These are phyloP conservation scores for Actinemys pallida DNA, from an alignment of 2,113 vertebrate species.

Conservation along the genomic window DNA sequence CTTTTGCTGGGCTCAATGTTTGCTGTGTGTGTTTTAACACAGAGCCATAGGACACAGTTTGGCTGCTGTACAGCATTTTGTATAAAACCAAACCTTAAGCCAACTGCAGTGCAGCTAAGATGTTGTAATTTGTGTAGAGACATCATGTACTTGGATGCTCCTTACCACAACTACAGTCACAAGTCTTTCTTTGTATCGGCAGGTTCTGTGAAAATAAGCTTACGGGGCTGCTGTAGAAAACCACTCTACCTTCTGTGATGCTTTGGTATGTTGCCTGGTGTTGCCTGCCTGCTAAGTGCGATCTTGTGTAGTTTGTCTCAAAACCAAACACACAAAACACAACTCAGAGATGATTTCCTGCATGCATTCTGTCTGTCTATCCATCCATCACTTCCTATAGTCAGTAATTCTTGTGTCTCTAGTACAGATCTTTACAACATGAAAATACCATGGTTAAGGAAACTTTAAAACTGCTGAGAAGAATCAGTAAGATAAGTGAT, in stretches of 20 bases:
- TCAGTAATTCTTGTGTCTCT: neutral
- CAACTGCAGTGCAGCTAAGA: conserved; percentile 69
- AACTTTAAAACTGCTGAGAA: neutral
- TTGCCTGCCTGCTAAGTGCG: conserved; percentile 21
- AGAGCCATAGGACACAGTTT: conserved; percentile 60
- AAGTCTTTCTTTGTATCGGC: conserved; percentile 69
- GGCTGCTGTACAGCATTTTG: conserved; percentile 61
- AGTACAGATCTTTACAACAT: neutral
- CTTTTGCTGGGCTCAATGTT: conserved; percentile 68
- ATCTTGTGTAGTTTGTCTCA: neutral
- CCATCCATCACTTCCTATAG: neutral
- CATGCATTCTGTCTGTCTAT: neutral
- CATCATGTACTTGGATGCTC: conserved; percentile 67
- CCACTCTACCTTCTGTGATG: conserved; percentile 17
- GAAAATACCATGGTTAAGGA: accelerated
- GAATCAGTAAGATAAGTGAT: neutral
- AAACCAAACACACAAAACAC: accelerated
- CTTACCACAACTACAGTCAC: conserved; percentile 62
- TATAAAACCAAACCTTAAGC: conserved; percentile 38
- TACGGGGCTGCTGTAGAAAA: conserved; percentile 49
- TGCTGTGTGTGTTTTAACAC: conserved; percentile 52
- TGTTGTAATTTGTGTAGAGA: conserved; percentile 64
- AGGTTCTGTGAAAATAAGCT: conserved; percentile 51
- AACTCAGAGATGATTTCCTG: neutral
- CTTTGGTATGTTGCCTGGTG: conserved; percentile 18